Conservation (phyloP, 2,797 vertebrate species). For the Holocentrus rufus region DNA sequence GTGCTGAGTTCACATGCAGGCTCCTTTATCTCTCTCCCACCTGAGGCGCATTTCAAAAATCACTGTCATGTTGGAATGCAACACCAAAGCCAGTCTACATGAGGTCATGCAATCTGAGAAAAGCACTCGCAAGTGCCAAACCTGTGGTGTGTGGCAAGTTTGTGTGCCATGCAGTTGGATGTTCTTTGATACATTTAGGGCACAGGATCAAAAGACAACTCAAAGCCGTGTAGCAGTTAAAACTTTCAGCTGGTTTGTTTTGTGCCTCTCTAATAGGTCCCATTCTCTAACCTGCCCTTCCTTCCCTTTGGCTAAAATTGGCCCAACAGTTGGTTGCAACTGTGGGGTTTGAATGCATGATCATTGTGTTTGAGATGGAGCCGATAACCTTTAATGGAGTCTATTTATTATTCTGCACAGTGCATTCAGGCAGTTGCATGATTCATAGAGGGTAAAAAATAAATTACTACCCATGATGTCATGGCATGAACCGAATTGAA, state of each 20-base stretch:
- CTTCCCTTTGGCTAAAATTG: constrained; percentile 81
- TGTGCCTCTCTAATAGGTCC: constrained; percentile 59
- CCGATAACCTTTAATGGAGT: constrained; percentile 53
- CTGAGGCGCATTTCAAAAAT: constrained; percentile 56
- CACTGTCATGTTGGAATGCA: constrained; percentile 63
- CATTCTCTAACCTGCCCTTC: constrained; percentile 76
- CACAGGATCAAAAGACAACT: constrained; percentile 38
- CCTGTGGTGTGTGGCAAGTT: not conserved
- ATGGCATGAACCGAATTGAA: constrained; percentile 26
- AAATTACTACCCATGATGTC: constrained; percentile 27
- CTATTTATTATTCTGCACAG: constrained; percentile 28
- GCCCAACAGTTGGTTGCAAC: constrained; percentile 65
- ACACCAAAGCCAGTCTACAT: constrained; percentile 38
- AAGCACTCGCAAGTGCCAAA: constrained; percentile 14
- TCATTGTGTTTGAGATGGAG: constrained; percentile 74
- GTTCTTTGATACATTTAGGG: constrained; percentile 62
- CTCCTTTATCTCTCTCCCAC: constrained; percentile 44
- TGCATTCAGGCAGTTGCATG: constrained; percentile 18
- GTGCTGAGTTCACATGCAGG: constrained; percentile 39
- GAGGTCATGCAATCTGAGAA: constrained; percentile 59
- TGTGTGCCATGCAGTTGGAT: not conserved
- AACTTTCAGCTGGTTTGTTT: constrained; percentile 60
- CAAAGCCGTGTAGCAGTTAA: constrained; percentile 52
- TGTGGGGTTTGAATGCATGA: constrained; percentile 62
- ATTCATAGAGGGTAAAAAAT: constrained; percentile 25